Evolutionary conservation across 2,797 vertebrate genomes (phyloP).

Genomic region (Gallinago nigripennis): DNA sequence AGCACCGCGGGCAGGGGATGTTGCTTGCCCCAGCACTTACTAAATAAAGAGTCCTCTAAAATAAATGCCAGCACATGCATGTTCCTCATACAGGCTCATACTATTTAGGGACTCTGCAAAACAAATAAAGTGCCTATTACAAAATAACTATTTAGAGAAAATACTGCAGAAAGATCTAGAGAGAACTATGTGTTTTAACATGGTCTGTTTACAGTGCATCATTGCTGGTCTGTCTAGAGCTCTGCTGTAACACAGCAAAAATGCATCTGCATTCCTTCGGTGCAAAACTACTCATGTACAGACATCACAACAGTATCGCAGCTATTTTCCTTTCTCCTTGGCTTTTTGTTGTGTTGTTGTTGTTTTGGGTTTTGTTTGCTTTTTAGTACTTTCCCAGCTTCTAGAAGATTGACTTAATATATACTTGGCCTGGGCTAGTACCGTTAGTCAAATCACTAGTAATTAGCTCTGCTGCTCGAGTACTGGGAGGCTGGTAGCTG

Average conservation of each 20-base stretch:
- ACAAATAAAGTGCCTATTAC: slow-evolving; percentile 75
- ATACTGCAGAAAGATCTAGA: slow-evolving; percentile 67
- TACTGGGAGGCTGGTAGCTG: background rate
- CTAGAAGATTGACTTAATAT: background rate
- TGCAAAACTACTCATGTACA: slow-evolving; percentile 76
- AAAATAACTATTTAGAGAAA: slow-evolving; percentile 78
- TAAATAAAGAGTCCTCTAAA: slow-evolving; percentile 19
- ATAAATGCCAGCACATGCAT: slow-evolving; percentile 51
- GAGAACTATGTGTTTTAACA: slow-evolving; percentile 77
- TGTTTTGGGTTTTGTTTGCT: slow-evolving; percentile 34
- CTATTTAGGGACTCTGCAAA: slow-evolving; percentile 72
- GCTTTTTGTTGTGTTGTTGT: slow-evolving; percentile 51
- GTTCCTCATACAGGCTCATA: slow-evolving; percentile 38
- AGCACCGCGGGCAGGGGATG: background rate
- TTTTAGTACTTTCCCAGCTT: slow-evolving; percentile 52
- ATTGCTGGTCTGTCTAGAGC: slow-evolving; percentile 59
- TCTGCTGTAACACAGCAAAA: slow-evolving; percentile 76
- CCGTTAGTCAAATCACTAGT: background rate
- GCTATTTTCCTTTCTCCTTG: slow-evolving; percentile 56
- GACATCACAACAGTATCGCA: slow-evolving; percentile 66
- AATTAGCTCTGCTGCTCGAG: background rate
- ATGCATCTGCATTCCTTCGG: slow-evolving; percentile 76
- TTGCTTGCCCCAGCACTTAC: background rate
- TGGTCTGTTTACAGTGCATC: slow-evolving; percentile 79
- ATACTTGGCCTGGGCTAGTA: background rate